phyloP scores from a whole-genome alignment of 1,140 invertebrate species.

The Campoletis sonorensis region DNA sequence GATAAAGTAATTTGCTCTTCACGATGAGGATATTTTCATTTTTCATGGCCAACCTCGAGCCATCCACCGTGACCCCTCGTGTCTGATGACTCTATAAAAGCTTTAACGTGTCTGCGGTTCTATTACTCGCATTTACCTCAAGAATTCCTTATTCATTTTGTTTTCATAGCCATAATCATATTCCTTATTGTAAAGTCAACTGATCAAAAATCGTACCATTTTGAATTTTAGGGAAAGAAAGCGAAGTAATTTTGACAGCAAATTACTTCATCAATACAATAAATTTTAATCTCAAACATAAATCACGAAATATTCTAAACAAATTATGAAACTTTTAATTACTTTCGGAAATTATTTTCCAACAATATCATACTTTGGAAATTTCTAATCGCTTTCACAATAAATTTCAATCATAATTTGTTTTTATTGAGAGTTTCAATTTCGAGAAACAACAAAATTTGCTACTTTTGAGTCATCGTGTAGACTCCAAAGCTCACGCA shows the following conservation, averaged over 20 bases:
- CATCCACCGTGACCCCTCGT: slow-evolving; percentile 38
- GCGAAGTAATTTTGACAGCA: too few relatives aligned
- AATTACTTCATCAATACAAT: too few relatives aligned
- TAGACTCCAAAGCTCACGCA: neutral
- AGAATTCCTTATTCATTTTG: too few relatives aligned
- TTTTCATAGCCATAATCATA: too few relatives aligned
- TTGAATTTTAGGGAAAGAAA: too few relatives aligned
- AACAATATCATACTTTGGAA: too few relatives aligned
- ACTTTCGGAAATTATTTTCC: too few relatives aligned
- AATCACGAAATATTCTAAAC: too few relatives aligned
- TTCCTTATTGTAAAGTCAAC: too few relatives aligned
- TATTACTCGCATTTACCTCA: neutral
- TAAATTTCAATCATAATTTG: neutral
- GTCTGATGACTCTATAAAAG: neutral
- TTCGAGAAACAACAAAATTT: neutral
- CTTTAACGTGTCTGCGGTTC: neutral
- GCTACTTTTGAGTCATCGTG: neutral
- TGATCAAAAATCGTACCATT: neutral
- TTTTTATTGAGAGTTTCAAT: neutral
- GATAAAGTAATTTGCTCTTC: slow-evolving; percentile 53
- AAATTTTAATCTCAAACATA: too few relatives aligned
- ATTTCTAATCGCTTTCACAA: too few relatives aligned
- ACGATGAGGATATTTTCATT: slow-evolving; percentile 52
- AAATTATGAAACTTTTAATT: too few relatives aligned
- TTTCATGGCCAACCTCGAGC: slow-evolving; percentile 36